phyloP scores from a whole-genome alignment of 2,888 invertebrate genomes.

The Hylaea fasciaria region DNA sequence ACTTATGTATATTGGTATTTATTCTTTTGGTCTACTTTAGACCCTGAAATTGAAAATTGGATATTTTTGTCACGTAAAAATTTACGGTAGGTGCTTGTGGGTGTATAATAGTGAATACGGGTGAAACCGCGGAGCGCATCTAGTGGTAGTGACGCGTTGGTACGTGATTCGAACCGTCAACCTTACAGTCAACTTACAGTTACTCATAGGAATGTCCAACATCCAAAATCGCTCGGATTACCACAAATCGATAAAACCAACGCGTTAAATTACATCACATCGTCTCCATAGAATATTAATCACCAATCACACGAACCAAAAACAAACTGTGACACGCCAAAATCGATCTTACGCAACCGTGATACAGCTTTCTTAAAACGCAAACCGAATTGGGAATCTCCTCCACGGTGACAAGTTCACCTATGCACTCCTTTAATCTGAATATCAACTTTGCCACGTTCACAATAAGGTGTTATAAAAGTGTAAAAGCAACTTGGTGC shows the following conservation, averaged over 20 bases:
- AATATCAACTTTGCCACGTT: conserved; percentile 5
- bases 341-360: conserved; percentile 17
- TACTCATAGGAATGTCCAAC: conserved; percentile 2
- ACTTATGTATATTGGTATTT: no score
- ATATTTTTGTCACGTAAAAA: no score
- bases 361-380: conserved; percentile 20
- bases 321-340: conserved; percentile 14
- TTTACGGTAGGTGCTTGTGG: no score
- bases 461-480: not conserved
- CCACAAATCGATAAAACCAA: conserved; percentile 25
- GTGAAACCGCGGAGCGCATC: no score
- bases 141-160: no score
- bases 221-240: conserved; percentile 8
- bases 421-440: not conserved
- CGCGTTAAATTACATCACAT: conserved; percentile 29
- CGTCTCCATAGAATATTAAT: conserved; percentile 25
- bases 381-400: conserved; percentile 1
- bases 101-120: no score
- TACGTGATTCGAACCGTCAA: no score
- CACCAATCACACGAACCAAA: not conserved
- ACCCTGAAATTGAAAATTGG: no score
- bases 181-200: no score
- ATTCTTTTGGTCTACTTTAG: no score
- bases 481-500: conserved; percentile 5
- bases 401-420: not conserved